These are phyloP conservation scores for Muntiacus reevesi DNA, from an alignment of 2,113 vertebrate genomes.

Conservation along the genomic window DNA sequence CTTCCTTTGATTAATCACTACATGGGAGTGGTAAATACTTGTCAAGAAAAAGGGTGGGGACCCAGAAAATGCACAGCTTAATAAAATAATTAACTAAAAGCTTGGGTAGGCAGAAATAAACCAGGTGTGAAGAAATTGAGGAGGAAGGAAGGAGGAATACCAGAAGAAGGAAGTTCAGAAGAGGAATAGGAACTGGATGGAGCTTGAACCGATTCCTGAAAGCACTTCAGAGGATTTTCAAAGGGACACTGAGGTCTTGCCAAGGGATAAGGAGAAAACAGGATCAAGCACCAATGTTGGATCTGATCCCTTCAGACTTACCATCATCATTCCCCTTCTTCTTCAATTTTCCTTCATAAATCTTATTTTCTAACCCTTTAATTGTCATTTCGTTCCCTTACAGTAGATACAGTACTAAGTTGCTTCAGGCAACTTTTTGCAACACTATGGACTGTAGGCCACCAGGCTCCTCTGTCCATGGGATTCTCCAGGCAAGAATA, in stretches of 20 bases:
- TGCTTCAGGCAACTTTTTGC: neutral
- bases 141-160: neutral
- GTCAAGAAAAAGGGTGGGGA: neutral
- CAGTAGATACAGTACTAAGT: neutral
- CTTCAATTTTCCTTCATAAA: neutral
- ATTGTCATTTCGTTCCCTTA: neutral
- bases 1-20: neutral
- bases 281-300: neutral
- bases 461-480: neutral
- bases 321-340: neutral
- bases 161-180: neutral
- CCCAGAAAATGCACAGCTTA: neutral
- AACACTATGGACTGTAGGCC: neutral
- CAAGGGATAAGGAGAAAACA: neutral
- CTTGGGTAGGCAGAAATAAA: neutral
- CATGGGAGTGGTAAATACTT: neutral
- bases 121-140: neutral
- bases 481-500: neutral
- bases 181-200: neutral
- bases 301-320: neutral
- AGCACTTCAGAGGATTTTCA: neutral
- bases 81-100: neutral
- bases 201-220: neutral
- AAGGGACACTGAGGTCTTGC: neutral
- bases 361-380: neutral